Conservation (phyloP, 2,888 invertebrate genomes). For the Antheraea yamamai region DNA sequence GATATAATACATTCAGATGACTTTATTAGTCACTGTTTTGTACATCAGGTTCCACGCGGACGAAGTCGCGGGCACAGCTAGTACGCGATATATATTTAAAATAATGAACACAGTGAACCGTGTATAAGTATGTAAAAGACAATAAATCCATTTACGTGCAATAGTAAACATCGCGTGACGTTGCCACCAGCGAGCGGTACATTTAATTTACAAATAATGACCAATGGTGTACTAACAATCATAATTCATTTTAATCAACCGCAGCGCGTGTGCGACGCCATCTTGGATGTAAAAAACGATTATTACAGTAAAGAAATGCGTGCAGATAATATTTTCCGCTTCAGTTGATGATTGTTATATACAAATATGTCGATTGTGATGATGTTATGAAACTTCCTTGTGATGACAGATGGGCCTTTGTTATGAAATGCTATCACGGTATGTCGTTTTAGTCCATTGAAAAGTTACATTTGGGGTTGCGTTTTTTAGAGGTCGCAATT, state of each 20-base stretch:
- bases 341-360: slow-evolving; percentile 43
- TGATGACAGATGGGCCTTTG: slow-evolving; percentile 44
- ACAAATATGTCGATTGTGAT: slow-evolving; percentile 56
- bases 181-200: slow-evolving; percentile 46
- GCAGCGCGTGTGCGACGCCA: slow-evolving; percentile 45
- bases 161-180: slow-evolving; percentile 52
- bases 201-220: slow-evolving; percentile 78
- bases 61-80: no score
- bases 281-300: slow-evolving; percentile 31
- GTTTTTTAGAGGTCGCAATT: no score
- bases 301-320: slow-evolving; percentile 55
- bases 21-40: no score
- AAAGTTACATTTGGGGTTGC: no score
- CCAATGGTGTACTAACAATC: slow-evolving; percentile 59
- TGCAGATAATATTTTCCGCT: slow-evolving; percentile 71
- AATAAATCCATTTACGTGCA: not conserved
- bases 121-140: not conserved
- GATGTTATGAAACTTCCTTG: slow-evolving; percentile 47
- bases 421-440: slow-evolving; percentile 24
- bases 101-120: no score
- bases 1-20: no score
- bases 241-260: slow-evolving; percentile 66
- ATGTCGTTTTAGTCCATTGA: no score
- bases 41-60: no score
- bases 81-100: no score